Evolutionary conservation across 1,140 invertebrate species (phyloP).

Genomic region (Solen grandis): DNA sequence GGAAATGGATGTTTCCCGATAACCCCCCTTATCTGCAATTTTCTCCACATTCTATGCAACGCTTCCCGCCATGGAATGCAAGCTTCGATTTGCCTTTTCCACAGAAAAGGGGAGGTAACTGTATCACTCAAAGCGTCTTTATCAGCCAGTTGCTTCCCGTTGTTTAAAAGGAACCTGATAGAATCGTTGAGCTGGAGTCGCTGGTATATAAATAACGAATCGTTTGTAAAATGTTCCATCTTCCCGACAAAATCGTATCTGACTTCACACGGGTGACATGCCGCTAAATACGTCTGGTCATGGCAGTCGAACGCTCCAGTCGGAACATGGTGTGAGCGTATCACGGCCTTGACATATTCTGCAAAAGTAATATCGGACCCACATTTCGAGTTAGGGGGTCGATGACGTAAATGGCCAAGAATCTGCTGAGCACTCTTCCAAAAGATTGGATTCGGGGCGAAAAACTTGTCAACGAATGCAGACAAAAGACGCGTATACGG

Average conservation of each 20-base stretch:
- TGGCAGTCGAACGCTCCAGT: conserved; percentile 39
- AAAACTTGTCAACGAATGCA: conserved; percentile 60
- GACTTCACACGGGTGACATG: conserved; percentile 55
- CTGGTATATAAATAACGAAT: conserved; percentile 36
- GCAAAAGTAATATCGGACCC: conserved; percentile 54
- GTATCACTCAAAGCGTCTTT: conserved; percentile 51
- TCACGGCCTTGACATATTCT: conserved; percentile 55
- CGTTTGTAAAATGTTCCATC: conserved; percentile 52
- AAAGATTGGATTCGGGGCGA: conserved; percentile 57
- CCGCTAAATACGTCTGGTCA: conserved; percentile 22
- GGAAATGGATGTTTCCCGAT: conserved; percentile 18
- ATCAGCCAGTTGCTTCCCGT: conserved; percentile 50
- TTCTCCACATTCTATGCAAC: conserved; percentile 19
- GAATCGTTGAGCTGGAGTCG: conserved; percentile 32
- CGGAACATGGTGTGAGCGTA: background rate
- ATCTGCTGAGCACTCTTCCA: conserved; percentile 33
- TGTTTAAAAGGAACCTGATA: conserved; percentile 3
- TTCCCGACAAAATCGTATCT: conserved; percentile 57
- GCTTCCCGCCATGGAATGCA: conserved; percentile 31
- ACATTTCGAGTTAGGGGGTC: no score
- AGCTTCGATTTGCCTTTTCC: conserved; percentile 10
- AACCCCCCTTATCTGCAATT: conserved; percentile 33
- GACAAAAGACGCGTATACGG: conserved; percentile 58
- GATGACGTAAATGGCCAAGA: background rate
- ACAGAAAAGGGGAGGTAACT: conserved; percentile 44